Percentiles rank a stretch among this genome's conserved stretches.
phyloP scores from a whole-genome alignment of 2,797 vertebrate species.

The Rhinogobio ventralis region DNA sequence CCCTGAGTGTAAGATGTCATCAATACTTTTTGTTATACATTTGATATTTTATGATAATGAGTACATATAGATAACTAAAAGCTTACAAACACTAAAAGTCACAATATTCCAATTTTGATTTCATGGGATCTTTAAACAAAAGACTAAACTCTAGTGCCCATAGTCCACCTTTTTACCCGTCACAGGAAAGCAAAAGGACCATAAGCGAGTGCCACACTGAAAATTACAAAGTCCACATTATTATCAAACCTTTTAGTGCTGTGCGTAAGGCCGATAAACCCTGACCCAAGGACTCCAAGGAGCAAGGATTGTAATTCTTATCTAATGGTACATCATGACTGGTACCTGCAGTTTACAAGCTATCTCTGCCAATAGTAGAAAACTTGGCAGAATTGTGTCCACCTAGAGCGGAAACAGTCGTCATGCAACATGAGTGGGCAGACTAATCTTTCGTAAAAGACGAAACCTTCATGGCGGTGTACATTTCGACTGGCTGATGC shows the following conservation, averaged over 20 bases:
- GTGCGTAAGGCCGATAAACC: slow-evolving; percentile 44
- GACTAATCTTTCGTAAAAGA: slow-evolving; percentile 50
- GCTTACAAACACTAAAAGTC: not conserved
- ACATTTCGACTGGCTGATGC: slow-evolving; percentile 45
- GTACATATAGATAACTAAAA: not conserved
- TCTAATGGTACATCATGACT: slow-evolving; percentile 53
- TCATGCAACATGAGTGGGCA: slow-evolving; percentile 48
- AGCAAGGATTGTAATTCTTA: slow-evolving; percentile 52
- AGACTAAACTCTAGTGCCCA: not conserved
- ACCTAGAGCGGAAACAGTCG: slow-evolving; percentile 22
- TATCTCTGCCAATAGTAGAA: slow-evolving; percentile 24
- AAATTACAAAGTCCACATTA: slow-evolving; percentile 56
- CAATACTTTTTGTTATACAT: too few species aligned
- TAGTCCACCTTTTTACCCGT: not conserved
- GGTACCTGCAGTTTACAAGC: slow-evolving; percentile 42
- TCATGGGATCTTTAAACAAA: not conserved
- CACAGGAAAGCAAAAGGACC: slow-evolving; percentile 17
- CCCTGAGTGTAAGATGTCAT: too few species aligned
- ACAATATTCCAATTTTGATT: not conserved
- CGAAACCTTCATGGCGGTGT: slow-evolving; percentile 48
- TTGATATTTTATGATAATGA: not conserved
- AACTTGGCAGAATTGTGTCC: slow-evolving; percentile 30
- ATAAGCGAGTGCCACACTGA: slow-evolving; percentile 23
- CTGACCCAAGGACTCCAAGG: slow-evolving; percentile 36
- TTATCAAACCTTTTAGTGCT: slow-evolving; percentile 57